Conservation (phyloP, 1,140 invertebrate species). For the Neodiprion fabricii region DNA sequence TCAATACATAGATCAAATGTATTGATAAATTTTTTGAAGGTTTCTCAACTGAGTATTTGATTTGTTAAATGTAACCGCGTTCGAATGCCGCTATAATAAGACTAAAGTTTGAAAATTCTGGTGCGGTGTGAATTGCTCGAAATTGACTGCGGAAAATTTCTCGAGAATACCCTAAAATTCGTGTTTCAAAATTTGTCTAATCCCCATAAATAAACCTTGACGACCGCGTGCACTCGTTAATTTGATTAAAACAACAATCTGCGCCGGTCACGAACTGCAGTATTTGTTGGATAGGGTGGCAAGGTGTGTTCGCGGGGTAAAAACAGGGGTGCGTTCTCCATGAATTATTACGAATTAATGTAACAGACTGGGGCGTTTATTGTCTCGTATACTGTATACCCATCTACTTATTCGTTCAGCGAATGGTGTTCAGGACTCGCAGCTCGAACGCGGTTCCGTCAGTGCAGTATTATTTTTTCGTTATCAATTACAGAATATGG, state of each 20-base stretch:
- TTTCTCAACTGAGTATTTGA: no score
- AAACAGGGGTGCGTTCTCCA: neutral
- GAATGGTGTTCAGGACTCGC: neutral
- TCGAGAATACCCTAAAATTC: no score
- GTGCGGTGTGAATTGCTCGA: no score
- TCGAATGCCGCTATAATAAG: no score
- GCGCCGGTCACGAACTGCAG: constrained; percentile 1
- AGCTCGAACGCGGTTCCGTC: neutral
- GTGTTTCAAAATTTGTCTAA: no score
- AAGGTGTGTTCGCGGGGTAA: neutral
- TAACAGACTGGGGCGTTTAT: neutral
- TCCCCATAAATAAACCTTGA: neutral
- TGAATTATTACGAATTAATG: constrained; percentile 3
- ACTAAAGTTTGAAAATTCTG: no score
- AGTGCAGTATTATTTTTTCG: neutral
- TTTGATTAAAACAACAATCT: constrained; percentile 1
- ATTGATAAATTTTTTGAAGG: no score
- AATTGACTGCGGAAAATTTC: no score
- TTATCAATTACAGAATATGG: neutral
- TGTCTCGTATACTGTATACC: neutral
- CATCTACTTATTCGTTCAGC: no score
- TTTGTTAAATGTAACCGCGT: no score
- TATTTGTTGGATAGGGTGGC: neutral
- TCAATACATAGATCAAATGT: no score
- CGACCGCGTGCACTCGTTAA: neutral